Evolutionary conservation across 2,888 invertebrate genomes (phyloP).

Genomic region (Amorpha juglandis): DNA sequence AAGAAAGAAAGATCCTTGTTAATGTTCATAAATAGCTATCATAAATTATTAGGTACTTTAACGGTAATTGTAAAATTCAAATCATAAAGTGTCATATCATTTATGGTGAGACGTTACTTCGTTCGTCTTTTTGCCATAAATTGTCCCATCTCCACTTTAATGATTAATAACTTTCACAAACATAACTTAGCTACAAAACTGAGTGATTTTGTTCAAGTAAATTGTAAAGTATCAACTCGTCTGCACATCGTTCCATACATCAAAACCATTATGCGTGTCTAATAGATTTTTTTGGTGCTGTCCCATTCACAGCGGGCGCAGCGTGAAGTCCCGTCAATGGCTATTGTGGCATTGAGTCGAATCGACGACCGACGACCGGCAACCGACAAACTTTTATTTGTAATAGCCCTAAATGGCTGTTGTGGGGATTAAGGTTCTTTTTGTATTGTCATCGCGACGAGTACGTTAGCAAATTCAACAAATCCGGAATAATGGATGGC

Average conservation of each 20-base stretch:
- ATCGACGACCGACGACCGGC: slow-evolving; percentile 54
- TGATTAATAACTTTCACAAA: neutral
- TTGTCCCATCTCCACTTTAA: neutral
- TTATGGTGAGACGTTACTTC: neutral
- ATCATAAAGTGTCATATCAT: too few species aligned
- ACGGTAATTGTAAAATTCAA: too few species aligned
- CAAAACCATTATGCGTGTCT: slow-evolving; percentile 77
- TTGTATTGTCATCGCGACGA: slow-evolving; percentile 70
- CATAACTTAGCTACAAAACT: neutral
- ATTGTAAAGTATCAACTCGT: slow-evolving; percentile 64
- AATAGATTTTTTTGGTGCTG: slow-evolving; percentile 80
- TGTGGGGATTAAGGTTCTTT: slow-evolving; percentile 76
- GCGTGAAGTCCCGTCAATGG: slow-evolving; percentile 80
- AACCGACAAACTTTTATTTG: slow-evolving; percentile 80
- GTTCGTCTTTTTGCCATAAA: neutral
- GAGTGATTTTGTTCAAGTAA: slow-evolving; percentile 36
- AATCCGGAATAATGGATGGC: slow-evolving; percentile 50
- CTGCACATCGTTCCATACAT: slow-evolving; percentile 60
- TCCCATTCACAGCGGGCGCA: slow-evolving; percentile 77
- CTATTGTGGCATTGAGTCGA: slow-evolving; percentile 71
- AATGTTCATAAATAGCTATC: too few species aligned
- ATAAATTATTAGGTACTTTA: too few species aligned
- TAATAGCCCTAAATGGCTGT: slow-evolving; percentile 81
- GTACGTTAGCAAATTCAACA: slow-evolving; percentile 59
- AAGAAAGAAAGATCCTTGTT: too few species aligned